A percentile compares a stretch with the other conserved stretches of the same genome.
Conservation (phyloP, 37 sponge, comb jelly and placozoan species). For the Ianthella basta region DNA sequence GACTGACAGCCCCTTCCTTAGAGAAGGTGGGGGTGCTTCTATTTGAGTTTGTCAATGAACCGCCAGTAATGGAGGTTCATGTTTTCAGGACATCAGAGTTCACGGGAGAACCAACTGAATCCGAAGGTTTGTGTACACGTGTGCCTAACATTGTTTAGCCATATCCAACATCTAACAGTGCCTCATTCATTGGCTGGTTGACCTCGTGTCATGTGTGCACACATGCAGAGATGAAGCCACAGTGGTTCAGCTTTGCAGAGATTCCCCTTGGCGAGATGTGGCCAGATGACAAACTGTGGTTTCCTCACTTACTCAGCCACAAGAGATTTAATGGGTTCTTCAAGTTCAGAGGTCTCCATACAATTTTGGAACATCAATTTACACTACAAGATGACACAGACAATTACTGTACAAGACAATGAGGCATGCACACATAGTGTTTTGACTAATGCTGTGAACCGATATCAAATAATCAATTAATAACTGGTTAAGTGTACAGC, state of each 20-base stretch:
- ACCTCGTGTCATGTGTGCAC: too few species aligned
- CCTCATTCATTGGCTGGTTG: too few species aligned
- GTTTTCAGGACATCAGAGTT: conserved; percentile 73
- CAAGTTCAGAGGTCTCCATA: conserved; percentile 72
- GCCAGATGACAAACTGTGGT: conserved; percentile 92
- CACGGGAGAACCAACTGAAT: conserved; percentile 70
- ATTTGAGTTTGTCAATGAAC: conserved; percentile 85
- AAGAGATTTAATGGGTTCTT: conserved; percentile 81
- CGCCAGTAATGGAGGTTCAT: conserved; percentile 83
- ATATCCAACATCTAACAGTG: too few species aligned
- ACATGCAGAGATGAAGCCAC: conserved; percentile 92
- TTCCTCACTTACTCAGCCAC: conserved; percentile 66
- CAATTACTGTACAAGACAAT: neutral
- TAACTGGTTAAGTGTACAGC: too few species aligned
- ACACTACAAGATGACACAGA: conserved; percentile 37
- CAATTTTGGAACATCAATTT: conserved; percentile 53
- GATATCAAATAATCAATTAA: too few species aligned
- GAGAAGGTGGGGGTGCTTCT: conserved; percentile 73
- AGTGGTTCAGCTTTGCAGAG: conserved; percentile 78
- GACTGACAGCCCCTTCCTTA: conserved; percentile 47
- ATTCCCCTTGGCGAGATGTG: conserved; percentile 89
- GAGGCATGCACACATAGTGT: neutral
- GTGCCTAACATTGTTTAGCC: too few species aligned
- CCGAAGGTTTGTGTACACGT: conserved; percentile 68
- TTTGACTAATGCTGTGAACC: neutral